These are phyloP conservation scores for Amphiprion ocellaris DNA, from an alignment of 2,113 vertebrate genomes.

Conservation along the genomic window DNA sequence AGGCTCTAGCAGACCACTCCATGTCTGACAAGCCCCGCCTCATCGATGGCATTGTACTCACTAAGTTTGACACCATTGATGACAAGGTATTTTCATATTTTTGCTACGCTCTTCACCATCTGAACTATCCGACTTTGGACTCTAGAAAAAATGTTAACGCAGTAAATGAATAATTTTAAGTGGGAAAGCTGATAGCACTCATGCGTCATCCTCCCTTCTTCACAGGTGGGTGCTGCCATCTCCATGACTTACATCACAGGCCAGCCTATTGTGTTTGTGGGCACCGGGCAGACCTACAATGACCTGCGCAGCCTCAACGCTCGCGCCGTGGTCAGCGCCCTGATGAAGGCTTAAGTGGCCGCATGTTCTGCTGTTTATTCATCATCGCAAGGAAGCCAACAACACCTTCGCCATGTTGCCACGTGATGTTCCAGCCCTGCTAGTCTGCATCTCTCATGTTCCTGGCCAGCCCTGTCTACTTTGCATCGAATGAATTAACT, in stretches of 20 bases:
- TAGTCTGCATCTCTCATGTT: conserved; percentile 44
- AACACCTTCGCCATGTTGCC: conserved; percentile 36
- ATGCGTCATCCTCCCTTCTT: conserved; percentile 21
- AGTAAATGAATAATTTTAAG: background rate
- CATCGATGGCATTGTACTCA: conserved; percentile 98
- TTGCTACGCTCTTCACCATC: background rate
- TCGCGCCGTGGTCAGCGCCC: conserved; percentile 94
- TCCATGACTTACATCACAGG: conserved; percentile 99
- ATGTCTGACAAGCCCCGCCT: conserved; percentile 94
- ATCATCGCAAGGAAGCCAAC: conserved; percentile 38
- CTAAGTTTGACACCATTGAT: conserved; percentile 99
- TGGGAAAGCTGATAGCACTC: conserved; percentile 1
- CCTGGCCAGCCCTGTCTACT: conserved; percentile 21
- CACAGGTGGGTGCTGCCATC: conserved; percentile 96
- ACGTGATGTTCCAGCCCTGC: conserved; percentile 56
- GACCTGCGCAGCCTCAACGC: conserved; percentile 98
- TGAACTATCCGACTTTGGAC: background rate
- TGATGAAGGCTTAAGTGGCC: conserved; percentile 94
- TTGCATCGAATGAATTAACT: conserved; percentile 40
- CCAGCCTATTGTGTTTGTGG: conserved; percentile 98
- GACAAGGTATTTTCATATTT: conserved; percentile 90
- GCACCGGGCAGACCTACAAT: conserved; percentile 98
- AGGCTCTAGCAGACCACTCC: conserved; percentile 97
- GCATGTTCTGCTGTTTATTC: conserved; percentile 43
- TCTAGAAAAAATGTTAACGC: background rate